These are phyloP conservation scores for Sycobia sp. DNA, from an alignment of 1,140 invertebrate genomes.

Conservation along the genomic window DNA sequence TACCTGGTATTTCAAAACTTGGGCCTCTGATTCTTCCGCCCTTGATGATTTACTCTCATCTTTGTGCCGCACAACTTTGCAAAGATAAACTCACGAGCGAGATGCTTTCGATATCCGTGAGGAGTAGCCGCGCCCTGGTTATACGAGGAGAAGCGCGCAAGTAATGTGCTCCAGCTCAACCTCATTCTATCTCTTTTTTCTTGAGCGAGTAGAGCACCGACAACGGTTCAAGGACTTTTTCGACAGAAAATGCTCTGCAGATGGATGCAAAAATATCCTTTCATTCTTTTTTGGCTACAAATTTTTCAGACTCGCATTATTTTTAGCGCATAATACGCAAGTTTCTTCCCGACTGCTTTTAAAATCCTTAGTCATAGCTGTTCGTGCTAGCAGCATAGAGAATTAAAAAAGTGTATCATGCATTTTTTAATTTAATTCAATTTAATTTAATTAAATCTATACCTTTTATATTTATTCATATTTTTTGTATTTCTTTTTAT, in stretches of 20 bases:
- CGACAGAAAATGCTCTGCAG: background rate
- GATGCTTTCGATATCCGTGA: constrained; percentile 1
- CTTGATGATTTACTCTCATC: constrained; percentile 36
- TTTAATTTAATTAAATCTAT: too few relatives aligned
- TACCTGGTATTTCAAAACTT: constrained; percentile 54
- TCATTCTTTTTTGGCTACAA: background rate
- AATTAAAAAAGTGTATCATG: too few relatives aligned
- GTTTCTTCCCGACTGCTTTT: too few relatives aligned
- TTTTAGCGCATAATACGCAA: background rate
- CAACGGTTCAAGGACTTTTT: constrained; percentile 13
- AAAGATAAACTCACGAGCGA: constrained; percentile 32
- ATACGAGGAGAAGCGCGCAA: constrained; percentile 20
- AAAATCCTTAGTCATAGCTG: too few relatives aligned
- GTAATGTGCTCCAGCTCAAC: constrained; percentile 28
- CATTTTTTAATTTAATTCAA: too few relatives aligned
- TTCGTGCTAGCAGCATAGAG: too few relatives aligned
- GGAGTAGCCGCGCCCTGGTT: background rate
- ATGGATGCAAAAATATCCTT: background rate
- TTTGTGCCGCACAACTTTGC: constrained; percentile 4
- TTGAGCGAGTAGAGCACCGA: background rate
- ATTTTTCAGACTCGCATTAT: background rate
- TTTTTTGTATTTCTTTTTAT: too few relatives aligned
- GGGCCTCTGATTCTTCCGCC: constrained; percentile 32
- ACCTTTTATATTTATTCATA: too few relatives aligned
- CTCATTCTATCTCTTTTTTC: constrained; percentile 24